Evolutionary conservation across 2,888 invertebrate species (phyloP).

Genomic region (Polydrusus tereticollis): DNA sequence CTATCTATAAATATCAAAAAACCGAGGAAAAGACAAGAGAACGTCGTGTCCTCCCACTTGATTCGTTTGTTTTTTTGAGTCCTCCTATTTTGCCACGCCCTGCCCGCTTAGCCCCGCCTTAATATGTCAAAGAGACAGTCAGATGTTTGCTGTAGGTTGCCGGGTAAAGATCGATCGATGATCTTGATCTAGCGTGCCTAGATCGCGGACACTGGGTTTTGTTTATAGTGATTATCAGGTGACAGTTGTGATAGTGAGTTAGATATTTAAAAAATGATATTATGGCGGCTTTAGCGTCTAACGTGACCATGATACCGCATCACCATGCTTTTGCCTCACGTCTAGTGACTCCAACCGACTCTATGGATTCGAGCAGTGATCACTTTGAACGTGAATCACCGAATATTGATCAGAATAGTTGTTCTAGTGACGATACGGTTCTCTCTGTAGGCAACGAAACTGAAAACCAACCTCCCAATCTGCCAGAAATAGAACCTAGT

Average conservation of each 20-base stretch:
- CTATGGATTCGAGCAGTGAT: slow-evolving; percentile 64
- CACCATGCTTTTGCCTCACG: slow-evolving; percentile 58
- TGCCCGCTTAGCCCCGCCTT: slow-evolving; percentile 61
- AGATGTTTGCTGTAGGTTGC: slow-evolving; percentile 44
- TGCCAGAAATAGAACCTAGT: slow-evolving; percentile 50
- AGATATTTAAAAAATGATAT: slow-evolving; percentile 30
- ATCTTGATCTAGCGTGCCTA: slow-evolving; percentile 30
- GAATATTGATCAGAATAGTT: slow-evolving; percentile 72
- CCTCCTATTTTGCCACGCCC: slow-evolving; percentile 54
- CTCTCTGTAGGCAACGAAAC: slow-evolving; percentile 86
- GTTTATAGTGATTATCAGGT: slow-evolving; percentile 20
- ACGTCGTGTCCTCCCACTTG: slow-evolving; percentile 49
- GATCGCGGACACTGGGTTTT: slow-evolving; percentile 23
- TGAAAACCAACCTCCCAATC: slow-evolving; percentile 59
- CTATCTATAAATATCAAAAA: slow-evolving; percentile 61
- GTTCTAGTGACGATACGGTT: slow-evolving; percentile 84
- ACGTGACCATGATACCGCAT: slow-evolving; percentile 59
- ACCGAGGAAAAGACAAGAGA: slow-evolving; percentile 26
- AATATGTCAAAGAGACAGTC: slow-evolving; percentile 27
- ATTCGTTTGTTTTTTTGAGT: slow-evolving; percentile 57
- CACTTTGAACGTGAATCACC: slow-evolving; percentile 61
- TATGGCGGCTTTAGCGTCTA: slow-evolving; percentile 60
- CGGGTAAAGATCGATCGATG: slow-evolving; percentile 46
- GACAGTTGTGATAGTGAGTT: slow-evolving; percentile 3
- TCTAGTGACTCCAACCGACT: slow-evolving; percentile 62